Percentiles rank a stretch among this genome's conserved stretches.
These are phyloP conservation scores for Rallus limicola DNA, from an alignment of 2,113 vertebrate genomes.

Conservation along the genomic window DNA sequence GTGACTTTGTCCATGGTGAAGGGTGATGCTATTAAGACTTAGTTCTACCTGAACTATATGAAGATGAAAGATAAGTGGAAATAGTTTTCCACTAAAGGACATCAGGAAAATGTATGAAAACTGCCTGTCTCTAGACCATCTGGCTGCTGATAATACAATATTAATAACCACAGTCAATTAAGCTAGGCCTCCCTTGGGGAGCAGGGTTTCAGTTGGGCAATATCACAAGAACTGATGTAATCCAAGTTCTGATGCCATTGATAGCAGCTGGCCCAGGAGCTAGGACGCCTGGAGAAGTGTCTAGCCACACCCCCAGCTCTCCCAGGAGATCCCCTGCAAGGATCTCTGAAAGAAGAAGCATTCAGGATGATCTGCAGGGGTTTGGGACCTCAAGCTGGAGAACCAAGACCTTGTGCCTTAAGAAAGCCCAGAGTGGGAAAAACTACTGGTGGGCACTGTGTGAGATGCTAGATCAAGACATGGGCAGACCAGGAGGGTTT, in stretches of 20 bases:
- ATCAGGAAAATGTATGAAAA: constrained; percentile 17
- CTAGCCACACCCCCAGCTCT: background rate
- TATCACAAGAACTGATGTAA: constrained; percentile 32
- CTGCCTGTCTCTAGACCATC: constrained; percentile 49
- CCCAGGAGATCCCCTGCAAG: background rate
- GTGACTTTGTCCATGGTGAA: background rate
- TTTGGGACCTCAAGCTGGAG: background rate
- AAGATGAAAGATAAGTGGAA: background rate
- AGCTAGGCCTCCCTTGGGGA: constrained; percentile 51
- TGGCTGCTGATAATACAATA: constrained; percentile 70
- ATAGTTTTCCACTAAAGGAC: constrained; percentile 41
- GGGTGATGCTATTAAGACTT: background rate
- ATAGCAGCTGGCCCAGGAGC: background rate
- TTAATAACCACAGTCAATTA: constrained; percentile 64
- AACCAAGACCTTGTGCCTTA: background rate
- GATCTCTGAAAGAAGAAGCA: background rate
- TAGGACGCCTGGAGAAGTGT: background rate
- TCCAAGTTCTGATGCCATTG: background rate
- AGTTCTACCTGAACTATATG: background rate
- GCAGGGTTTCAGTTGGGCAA: constrained; percentile 57
- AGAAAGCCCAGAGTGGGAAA: background rate
- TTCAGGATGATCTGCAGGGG: background rate
- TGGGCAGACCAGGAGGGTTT: background rate
- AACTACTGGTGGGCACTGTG: background rate
- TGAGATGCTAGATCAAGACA: background rate